These are phyloP conservation scores for Tychaedon coryphoeus DNA, from an alignment of 2,113 vertebrate species.

Conservation along the genomic window DNA sequence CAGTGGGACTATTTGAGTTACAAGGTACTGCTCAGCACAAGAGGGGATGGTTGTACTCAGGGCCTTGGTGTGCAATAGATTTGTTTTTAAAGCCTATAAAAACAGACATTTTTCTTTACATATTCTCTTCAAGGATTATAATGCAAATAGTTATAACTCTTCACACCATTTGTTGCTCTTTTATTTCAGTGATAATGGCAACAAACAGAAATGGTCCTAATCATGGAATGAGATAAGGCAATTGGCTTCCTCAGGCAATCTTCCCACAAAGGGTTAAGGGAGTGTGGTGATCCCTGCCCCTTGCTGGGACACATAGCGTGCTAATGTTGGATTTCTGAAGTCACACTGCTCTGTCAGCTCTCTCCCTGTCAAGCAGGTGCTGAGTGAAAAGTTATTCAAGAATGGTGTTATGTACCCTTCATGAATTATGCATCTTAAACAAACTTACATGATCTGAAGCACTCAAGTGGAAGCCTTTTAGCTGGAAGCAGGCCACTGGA, in stretches of 20 bases:
- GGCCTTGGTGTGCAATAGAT: background rate
- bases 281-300: background rate
- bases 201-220: background rate
- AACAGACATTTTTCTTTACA: background rate
- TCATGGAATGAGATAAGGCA: background rate
- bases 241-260: background rate
- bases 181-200: background rate
- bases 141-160: background rate
- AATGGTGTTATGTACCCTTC: conserved; percentile 75
- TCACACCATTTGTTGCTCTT: background rate
- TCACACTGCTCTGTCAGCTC: conserved; percentile 49
- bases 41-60: background rate
- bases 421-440: conserved; percentile 88
- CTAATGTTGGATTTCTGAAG: conserved; percentile 43
- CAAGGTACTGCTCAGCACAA: background rate
- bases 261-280: background rate
- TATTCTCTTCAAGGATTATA: background rate
- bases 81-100: background rate
- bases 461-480: conserved; percentile 75
- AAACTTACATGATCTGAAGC: conserved; percentile 79
- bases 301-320: conserved; percentile 33
- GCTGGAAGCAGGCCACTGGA: conserved; percentile 64
- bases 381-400: conserved; percentile 73
- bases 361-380: conserved; percentile 51
- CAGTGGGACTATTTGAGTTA: conserved; percentile 22